Percentiles rank a stretch among this genome's conserved stretches.
phyloP scores from a whole-genome alignment of 2,113 vertebrate species.

The Gymnogyps californianus region DNA sequence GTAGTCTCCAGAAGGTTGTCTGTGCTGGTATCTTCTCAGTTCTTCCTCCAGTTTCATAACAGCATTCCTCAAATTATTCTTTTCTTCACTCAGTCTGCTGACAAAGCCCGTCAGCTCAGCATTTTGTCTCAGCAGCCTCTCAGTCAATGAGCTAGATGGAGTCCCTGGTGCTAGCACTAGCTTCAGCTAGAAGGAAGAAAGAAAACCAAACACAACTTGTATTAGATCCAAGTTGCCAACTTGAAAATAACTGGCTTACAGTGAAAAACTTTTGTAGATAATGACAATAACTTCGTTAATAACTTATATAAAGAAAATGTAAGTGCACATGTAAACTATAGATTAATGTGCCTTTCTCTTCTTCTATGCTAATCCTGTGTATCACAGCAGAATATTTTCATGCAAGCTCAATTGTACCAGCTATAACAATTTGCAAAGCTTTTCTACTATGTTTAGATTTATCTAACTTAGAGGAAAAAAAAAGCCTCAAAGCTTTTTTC shows the following conservation, averaged over 20 bases:
- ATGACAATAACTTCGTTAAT: background rate
- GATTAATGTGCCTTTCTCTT: background rate
- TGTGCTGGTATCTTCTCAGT: conserved; percentile 74
- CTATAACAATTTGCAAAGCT: background rate
- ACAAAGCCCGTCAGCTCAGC: conserved; percentile 91
- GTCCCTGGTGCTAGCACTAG: conserved; percentile 60
- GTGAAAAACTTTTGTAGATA: background rate
- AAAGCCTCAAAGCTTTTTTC: background rate
- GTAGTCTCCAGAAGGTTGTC: conserved; percentile 62
- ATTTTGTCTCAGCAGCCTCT: conserved; percentile 90
- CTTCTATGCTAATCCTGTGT: background rate
- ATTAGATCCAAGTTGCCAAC: background rate
- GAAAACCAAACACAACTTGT: background rate
- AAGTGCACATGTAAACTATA: background rate
- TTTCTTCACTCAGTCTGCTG: conserved; percentile 91
- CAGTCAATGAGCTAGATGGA: conserved; percentile 78
- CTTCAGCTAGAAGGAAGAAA: conserved; percentile 63
- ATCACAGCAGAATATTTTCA: background rate
- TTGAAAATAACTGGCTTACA: background rate
- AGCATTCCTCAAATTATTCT: conserved; percentile 90
- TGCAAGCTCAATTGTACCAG: background rate
- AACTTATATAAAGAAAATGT: background rate
- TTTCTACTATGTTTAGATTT: background rate
- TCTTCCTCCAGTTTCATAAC: conserved; percentile 87
- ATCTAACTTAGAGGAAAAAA: background rate